These are phyloP conservation scores for Gulo gulo DNA, from an alignment of 2,113 vertebrate species.

Conservation along the genomic window DNA sequence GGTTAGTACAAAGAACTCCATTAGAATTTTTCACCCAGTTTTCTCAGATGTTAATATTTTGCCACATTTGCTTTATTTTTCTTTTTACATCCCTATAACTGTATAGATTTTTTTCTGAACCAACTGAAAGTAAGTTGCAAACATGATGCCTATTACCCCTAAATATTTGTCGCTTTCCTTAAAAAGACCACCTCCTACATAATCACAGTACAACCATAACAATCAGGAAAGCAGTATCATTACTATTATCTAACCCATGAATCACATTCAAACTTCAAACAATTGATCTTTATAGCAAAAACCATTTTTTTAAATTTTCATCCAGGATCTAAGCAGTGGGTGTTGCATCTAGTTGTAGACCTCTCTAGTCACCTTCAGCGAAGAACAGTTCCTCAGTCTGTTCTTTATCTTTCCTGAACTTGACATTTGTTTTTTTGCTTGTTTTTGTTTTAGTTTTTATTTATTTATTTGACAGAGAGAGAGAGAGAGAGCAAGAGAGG, in stretches of 20 bases:
- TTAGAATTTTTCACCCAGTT: background rate
- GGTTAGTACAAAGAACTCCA: background rate
- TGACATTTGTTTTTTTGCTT: background rate
- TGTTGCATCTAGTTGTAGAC: background rate
- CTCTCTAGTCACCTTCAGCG: background rate
- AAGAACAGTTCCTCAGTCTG: background rate
- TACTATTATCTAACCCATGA: background rate
- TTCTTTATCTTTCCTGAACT: background rate
- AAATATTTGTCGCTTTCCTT: background rate
- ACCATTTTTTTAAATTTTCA: background rate
- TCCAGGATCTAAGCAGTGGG: background rate
- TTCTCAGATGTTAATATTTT: background rate
- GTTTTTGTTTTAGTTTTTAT: too few species aligned
- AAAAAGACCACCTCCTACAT: background rate
- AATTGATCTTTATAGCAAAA: background rate
- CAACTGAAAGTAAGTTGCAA: background rate
- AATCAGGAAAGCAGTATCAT: background rate
- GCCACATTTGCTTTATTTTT: background rate
- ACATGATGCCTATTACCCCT: background rate
- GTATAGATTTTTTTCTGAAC: background rate
- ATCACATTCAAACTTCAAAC: background rate
- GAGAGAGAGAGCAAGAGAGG: too few species aligned
- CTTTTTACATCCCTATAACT: background rate
- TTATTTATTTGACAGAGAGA: too few species aligned
- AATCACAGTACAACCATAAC: background rate